Conservation (phyloP, 1,140 invertebrate species). For the Sitobion miscanthi region DNA sequence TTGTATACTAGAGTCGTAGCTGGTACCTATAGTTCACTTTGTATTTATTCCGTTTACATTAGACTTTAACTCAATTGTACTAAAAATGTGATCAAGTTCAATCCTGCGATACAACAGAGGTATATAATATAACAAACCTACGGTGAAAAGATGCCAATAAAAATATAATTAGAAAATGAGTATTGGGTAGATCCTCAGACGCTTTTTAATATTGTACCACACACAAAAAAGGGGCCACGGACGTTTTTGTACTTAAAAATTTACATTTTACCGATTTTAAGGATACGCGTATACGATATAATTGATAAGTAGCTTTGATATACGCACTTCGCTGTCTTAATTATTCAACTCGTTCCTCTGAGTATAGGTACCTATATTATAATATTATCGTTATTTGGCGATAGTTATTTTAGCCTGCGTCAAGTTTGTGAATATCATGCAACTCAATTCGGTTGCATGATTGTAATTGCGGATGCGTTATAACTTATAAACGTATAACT, state of each 20-base stretch:
- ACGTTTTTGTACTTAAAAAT: background rate
- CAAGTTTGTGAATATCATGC: background rate
- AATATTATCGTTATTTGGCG: background rate
- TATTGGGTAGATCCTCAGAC: background rate
- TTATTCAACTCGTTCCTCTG: background rate
- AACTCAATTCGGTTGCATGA: background rate
- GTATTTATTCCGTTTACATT: background rate
- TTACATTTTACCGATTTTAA: background rate
- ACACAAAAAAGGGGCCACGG: background rate
- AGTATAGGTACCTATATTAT: background rate
- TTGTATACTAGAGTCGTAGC: no score
- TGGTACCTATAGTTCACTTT: no score
- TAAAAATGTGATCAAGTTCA: no score
- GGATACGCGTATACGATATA: background rate
- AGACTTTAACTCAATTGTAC: background rate
- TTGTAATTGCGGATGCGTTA: background rate
- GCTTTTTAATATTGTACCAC: background rate
- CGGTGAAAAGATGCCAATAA: no score
- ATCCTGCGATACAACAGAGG: no score
- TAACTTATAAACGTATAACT: background rate
- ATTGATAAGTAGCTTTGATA: background rate
- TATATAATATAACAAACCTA: no score
- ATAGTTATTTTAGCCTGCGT: background rate
- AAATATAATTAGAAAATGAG: background rate
- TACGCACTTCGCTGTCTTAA: background rate